Conservation (phyloP, 2,888 invertebrate species). For the Incurvaria masculella region DNA sequence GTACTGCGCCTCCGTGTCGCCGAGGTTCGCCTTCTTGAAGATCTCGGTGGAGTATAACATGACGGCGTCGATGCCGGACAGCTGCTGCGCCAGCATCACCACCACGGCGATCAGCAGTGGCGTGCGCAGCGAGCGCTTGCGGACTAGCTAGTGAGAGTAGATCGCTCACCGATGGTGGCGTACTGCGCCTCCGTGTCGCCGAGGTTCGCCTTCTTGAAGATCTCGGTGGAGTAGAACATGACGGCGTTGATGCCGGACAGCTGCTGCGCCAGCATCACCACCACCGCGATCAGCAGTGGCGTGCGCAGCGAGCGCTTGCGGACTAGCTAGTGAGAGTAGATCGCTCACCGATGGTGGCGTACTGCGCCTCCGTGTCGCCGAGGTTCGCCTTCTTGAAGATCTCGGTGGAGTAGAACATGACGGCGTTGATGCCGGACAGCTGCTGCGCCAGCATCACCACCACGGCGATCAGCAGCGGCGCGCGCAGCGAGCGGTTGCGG, state of each 20-base stretch:
- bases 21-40: slow-evolving; percentile 67
- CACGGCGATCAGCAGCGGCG: slow-evolving; percentile 75
- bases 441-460: slow-evolving; percentile 88
- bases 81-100: slow-evolving; percentile 85
- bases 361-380: slow-evolving; percentile 59
- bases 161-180: slow-evolving; percentile 68
- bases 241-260: slow-evolving; percentile 88
- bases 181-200: slow-evolving; percentile 61
- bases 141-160: slow-evolving; percentile 57
- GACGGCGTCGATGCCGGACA: slow-evolving; percentile 87
- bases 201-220: slow-evolving; percentile 71
- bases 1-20: slow-evolving; percentile 60
- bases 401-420: slow-evolving; percentile 79
- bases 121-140: slow-evolving; percentile 68
- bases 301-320: slow-evolving; percentile 68
- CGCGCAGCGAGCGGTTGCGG: slow-evolving; percentile 66
- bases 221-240: slow-evolving; percentile 80
- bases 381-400: slow-evolving; percentile 75
- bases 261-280: slow-evolving; percentile 87
- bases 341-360: slow-evolving; percentile 65
- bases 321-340: slow-evolving; percentile 46
- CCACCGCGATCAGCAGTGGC: slow-evolving; percentile 75
- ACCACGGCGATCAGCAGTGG: slow-evolving; percentile 77
- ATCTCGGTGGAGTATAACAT: slow-evolving; percentile 84
- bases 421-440: slow-evolving; percentile 86